phyloP scores from a whole-genome alignment of 64 coral and sea anemone species.

The Stylophora pistillata region DNA sequence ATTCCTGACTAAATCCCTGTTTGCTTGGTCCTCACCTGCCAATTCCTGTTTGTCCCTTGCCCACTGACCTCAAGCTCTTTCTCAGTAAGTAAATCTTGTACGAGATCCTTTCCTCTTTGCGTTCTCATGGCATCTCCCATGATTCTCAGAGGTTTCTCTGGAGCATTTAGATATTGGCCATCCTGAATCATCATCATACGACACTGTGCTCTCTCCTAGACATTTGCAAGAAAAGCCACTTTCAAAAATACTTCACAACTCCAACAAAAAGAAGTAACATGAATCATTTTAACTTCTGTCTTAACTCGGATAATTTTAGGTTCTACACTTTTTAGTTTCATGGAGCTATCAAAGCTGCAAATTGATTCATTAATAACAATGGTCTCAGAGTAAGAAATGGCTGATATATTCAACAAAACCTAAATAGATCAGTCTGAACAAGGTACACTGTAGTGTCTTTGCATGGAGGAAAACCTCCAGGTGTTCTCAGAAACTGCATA shows the following conservation, averaged over 20 bases:
- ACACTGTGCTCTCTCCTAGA: constrained; percentile 96
- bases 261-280: neutral
- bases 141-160: constrained; percentile 94
- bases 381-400: too few relatives aligned
- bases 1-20: neutral
- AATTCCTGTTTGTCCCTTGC: neutral
- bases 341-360: too few relatives aligned
- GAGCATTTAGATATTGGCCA: constrained; percentile 90
- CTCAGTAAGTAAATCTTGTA: constrained; percentile 91
- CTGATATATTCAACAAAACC: too few relatives aligned
- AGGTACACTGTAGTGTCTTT: too few relatives aligned
- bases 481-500: too few relatives aligned
- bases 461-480: too few relatives aligned
- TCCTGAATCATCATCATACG: constrained; percentile 99
- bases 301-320: too few relatives aligned
- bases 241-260: too few relatives aligned
- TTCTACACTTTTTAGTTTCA: too few relatives aligned
- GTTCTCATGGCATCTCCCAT: constrained; percentile 90
- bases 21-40: constrained; percentile 24
- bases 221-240: neutral
- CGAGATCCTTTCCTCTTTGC: constrained; percentile 91
- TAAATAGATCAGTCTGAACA: too few relatives aligned
- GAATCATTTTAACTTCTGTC: too few relatives aligned
- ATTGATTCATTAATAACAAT: too few relatives aligned
- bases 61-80: constrained; percentile 96